Conservation (phyloP, 2,888 invertebrate species). For the Hemaris fuciformis region DNA sequence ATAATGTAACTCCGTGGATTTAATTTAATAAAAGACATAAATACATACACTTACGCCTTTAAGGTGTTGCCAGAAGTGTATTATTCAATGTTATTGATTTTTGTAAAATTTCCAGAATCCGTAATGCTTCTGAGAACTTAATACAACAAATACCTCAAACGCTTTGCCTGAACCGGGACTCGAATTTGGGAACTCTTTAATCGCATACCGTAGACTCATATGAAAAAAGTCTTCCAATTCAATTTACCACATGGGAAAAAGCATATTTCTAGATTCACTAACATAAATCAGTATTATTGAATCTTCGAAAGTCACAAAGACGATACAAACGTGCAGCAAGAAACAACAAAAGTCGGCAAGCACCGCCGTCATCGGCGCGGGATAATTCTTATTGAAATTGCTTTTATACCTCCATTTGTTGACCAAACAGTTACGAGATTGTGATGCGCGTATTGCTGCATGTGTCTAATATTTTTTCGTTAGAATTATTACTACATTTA, state of each 20-base stretch:
- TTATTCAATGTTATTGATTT: no score
- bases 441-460: not conserved
- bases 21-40: no score
- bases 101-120: not conserved
- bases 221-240: not conserved
- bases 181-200: no score
- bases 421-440: not conserved
- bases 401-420: not conserved
- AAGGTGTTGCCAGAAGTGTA: no score
- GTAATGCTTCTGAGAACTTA: no score
- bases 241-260: not conserved
- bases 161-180: no score
- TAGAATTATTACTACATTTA: no score
- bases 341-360: not conserved
- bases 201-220: no score
- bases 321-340: not conserved
- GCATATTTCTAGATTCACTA: not conserved
- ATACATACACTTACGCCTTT: no score
- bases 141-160: no score
- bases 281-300: not conserved
- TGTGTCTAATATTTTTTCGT: no score
- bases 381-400: slow-evolving; percentile 15
- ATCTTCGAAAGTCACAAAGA: not conserved
- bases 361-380: not conserved
- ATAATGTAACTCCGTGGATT: not conserved